Conservation (phyloP, 2,113 vertebrate species). For the Dicrurus megarhynchus region DNA sequence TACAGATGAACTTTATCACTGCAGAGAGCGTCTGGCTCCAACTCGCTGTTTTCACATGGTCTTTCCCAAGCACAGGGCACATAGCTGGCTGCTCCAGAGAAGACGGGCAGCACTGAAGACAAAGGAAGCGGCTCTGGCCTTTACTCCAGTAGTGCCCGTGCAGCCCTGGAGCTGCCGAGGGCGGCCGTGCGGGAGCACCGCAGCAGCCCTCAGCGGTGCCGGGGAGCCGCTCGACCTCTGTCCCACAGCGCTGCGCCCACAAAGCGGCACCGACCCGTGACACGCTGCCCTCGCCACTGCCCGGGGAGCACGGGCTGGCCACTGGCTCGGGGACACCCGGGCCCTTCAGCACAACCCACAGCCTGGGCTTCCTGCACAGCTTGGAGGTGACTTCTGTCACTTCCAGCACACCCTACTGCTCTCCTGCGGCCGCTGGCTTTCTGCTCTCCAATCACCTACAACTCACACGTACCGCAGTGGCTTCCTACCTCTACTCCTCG, state of each 20-base stretch:
- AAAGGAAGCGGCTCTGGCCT: neutral
- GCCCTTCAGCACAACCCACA: accelerated
- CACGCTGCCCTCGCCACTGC: neutral
- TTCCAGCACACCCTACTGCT: accelerated
- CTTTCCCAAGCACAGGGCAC: neutral
- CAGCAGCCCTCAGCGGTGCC: neutral
- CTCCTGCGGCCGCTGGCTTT: neutral
- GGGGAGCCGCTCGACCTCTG: neutral
- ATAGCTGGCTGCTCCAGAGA: accelerated
- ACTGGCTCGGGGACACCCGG: neutral
- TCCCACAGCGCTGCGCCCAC: neutral
- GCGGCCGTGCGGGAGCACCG: neutral
- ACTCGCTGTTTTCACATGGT: accelerated
- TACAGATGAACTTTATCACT: neutral
- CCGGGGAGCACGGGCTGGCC: neutral
- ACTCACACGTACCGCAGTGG: accelerated
- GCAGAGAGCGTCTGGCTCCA: neutral
- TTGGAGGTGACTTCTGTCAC: neutral
- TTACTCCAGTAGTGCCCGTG: neutral
- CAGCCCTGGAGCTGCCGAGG: neutral
- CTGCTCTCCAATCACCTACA: neutral
- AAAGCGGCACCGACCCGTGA: neutral
- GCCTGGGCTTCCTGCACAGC: accelerated
- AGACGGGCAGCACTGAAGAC: accelerated
- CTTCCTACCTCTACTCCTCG: neutral